Base-by-base conservation (phyloP, 1,140 invertebrate genomes). In the Drosophila lowei region DNA sequence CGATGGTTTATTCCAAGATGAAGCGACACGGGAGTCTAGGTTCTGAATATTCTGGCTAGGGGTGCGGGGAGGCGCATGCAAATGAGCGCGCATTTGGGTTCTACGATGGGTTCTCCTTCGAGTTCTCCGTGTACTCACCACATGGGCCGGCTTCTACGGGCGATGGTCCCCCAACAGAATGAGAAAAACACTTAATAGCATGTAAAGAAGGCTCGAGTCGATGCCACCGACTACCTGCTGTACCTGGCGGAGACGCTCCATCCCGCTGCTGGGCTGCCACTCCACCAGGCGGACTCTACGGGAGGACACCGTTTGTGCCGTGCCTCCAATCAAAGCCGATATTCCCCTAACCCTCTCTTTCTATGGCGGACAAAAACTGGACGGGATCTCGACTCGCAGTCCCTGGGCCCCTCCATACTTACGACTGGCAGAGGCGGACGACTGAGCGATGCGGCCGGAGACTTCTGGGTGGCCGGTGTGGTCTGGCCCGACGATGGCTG, bases 361-460 rank as follows among this genome's bases (percentile, higher is more conserved):
- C 2, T n/a, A 9, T 30, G 21, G 23, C 13, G 13, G 7, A 49
- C 6, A 6, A 15, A 13, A 0, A 3, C 6, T 21, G 6, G 11
- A 62, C 9, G 38, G 6, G 9, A 41, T 3, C 30, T 9, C 30
- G 8, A 9, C 2, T 9, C 7, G 11, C 28, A 30, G 28, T 8
- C 28, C 7, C 8, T 7, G 7, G 13, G 3, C 6, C 8, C 7
- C n/a, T 30, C 6, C 15, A 53, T 79, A 92, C 92, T 92, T 91
- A 94, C 94, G 46, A 93, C 94, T 66, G 94, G 94, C 72, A 95
- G 79, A 11, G 94, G 94, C 30, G 94, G 94, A 56, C 94, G 92
- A 54, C 79, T 85, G 9, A 86, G 72, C 11, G 84, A 56, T 23
- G 79, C 84, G 15, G 89, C 83, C 50, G 91, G 90, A 13, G 90